A percentile compares a stretch with the other conserved stretches of the same genome.
These are phyloP conservation scores for Leucophora obtusa DNA, from an alignment of 2,888 invertebrate species.

Conservation along the genomic window DNA sequence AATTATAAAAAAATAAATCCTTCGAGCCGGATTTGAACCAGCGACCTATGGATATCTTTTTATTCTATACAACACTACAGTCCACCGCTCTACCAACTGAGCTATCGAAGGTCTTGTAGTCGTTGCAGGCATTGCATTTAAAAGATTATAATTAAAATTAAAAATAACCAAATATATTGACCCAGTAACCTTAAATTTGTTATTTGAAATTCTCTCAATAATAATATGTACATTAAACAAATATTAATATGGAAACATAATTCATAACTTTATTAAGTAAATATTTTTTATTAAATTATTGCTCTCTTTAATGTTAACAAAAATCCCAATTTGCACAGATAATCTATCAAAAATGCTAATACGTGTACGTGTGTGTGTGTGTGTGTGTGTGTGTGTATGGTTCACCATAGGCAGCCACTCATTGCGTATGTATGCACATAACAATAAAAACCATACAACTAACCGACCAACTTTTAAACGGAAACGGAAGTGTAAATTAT, in stretches of 20 bases:
- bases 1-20: conserved; percentile 65
- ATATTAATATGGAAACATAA: no score
- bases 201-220: no score
- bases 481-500: conserved; percentile 56
- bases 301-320: not conserved
- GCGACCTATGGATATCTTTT: conserved; percentile 73
- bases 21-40: conserved; percentile 77
- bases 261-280: no score
- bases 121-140: no score
- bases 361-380: not conserved
- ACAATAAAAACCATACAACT: not conserved
- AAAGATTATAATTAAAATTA: no score
- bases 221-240: no score
- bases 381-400: not conserved
- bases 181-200: no score
- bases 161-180: no score
- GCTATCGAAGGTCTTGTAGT: conserved; percentile 71
- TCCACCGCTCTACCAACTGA: conserved; percentile 77
- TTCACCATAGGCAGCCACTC: no score
- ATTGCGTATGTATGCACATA: not conserved
- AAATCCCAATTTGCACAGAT: not conserved
- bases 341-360: not conserved
- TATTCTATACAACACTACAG: conserved; percentile 67
- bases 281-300: not conserved
- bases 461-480: conserved; percentile 36